Evolutionary conservation across 2,113 vertebrate genomes (phyloP).

Genomic region (Eudyptes chrysolophus): DNA sequence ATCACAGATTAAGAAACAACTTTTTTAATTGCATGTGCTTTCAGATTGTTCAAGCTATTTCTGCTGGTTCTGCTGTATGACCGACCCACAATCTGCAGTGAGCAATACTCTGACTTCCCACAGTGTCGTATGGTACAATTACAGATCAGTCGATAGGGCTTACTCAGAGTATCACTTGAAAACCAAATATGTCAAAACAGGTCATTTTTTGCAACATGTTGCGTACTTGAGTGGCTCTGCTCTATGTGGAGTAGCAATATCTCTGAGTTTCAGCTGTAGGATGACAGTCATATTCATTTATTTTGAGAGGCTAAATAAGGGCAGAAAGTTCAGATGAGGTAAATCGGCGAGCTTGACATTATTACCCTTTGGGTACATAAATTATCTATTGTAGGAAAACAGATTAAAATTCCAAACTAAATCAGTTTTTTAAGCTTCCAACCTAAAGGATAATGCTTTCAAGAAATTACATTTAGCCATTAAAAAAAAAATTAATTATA

Average conservation of each 20-base stretch:
- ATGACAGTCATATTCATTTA: neutral
- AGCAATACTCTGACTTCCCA: neutral
- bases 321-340: neutral
- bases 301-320: neutral
- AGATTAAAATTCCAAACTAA: neutral
- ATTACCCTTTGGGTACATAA: neutral
- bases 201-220: neutral
- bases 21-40: neutral
- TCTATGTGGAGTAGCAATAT: neutral
- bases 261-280: neutral
- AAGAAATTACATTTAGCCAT: neutral
- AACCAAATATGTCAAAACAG: neutral
- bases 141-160: neutral
- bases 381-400: neutral
- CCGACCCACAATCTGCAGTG: neutral
- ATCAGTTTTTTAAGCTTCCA: neutral
- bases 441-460: constrained; percentile 17
- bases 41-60: neutral
- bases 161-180: neutral
- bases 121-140: neutral
- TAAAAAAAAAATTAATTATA: neutral
- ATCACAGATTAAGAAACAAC: neutral
- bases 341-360: fast-evolving
- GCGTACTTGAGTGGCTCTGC: neutral
- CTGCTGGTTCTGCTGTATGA: neutral